Base-by-base conservation (phyloP, 2,113 vertebrate species). In the Albula goreensis region DNA sequence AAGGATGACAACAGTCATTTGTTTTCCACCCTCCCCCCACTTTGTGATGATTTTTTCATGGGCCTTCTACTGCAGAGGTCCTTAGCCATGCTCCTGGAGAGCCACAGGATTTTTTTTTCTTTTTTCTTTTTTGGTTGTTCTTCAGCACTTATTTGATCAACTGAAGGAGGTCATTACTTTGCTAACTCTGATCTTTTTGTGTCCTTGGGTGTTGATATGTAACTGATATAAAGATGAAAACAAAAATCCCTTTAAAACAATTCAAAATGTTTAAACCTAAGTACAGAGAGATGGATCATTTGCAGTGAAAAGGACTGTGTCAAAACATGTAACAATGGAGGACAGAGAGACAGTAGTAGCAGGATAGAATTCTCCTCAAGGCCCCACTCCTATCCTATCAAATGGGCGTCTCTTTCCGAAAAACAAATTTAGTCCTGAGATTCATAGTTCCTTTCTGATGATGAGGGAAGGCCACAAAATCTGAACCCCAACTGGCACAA, bases 401-500 rank as follows among this genome's bases (percentile, higher is more conserved):
- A 31, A 74, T 74, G 31, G 70, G 70, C 10, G n/a, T n/a, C 70
- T 10, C 48, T 83, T 66, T 63, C 31, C 31, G n/a, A 74, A 74
- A 74, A 74, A 74, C 22, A 66, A 66, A 66, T 74, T 41, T 25
- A 22, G 70, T 22, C 13, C 41, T 50, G 15, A 70, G 57, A 74
- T 19, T 12, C 70, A 66, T 86, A 87, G 85, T 89, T 85, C 79
- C 10, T 83, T 22, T 85, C 31, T 78, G 53, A 86, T 89, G 90
- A 90, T 84, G 90, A 89, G 92, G 92, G 89, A 93, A 94, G 94
- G 94, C 94, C 95, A 94, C 95, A 95, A 93, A 88, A 92, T 94
- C 83, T 89, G 85, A 91, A 88, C 86, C 91, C 60, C 63, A 89
- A 52, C 89, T 85, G 2, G 8, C 83, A 41, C 74, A 56, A 83